phyloP scores from a whole-genome alignment of 2,888 invertebrate genomes.

The Caenorhabditis doughertyi region DNA sequence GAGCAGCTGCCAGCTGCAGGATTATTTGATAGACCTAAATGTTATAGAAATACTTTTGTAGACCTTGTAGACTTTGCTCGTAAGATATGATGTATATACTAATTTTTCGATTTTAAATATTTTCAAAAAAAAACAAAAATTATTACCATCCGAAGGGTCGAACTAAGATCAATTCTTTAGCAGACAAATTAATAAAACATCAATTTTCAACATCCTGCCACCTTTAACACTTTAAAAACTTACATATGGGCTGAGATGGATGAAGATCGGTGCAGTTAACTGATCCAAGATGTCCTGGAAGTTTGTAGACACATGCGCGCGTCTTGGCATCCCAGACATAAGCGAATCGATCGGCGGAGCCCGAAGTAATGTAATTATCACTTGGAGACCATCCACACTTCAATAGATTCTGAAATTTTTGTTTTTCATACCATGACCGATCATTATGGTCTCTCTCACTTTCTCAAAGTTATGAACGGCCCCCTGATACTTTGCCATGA shows the following conservation, averaged over 20 bases:
- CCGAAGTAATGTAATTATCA: slow-evolving; percentile 92
- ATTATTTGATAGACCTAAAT: too few species aligned
- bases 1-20: too few species aligned
- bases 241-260: slow-evolving; percentile 91
- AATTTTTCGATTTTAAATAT: too few species aligned
- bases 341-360: slow-evolving; percentile 93
- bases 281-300: slow-evolving; percentile 98
- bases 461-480: slow-evolving; percentile 98
- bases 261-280: slow-evolving; percentile 98
- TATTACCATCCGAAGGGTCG: too few species aligned
- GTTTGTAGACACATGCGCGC: slow-evolving; percentile 93
- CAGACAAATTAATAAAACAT: too few species aligned
- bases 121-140: too few species aligned
- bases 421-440: background rate
- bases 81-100: too few species aligned
- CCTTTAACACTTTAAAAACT: slow-evolving; percentile 81
- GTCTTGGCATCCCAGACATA: slow-evolving; percentile 98
- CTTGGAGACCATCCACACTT: slow-evolving; percentile 95
- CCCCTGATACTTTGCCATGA: slow-evolving; percentile 91
- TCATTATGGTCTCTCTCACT: slow-evolving; percentile 82
- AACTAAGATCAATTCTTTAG: too few species aligned
- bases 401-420: slow-evolving; percentile 88
- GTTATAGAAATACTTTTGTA: too few species aligned
- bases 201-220: too few species aligned
- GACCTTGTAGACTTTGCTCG: too few species aligned